Conservation (phyloP, 2,888 invertebrate species). For the Keiferia lycopersicella region DNA sequence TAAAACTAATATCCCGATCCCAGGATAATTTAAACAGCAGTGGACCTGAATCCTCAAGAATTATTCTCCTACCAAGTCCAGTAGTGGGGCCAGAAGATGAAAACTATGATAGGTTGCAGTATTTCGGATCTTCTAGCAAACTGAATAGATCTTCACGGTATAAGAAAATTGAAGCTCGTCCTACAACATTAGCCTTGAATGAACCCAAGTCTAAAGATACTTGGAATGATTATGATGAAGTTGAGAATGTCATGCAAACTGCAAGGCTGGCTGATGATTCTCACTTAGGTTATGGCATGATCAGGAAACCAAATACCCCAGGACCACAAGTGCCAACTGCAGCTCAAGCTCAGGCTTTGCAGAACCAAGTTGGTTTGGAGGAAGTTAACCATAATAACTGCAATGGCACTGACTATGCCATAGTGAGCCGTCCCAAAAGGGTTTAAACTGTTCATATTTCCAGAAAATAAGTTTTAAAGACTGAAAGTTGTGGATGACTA, state of each 20-base stretch:
- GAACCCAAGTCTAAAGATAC: constrained; percentile 74
- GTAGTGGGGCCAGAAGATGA: constrained; percentile 77
- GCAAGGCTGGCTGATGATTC: constrained; percentile 90
- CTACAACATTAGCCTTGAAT: constrained; percentile 74
- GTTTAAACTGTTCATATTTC: constrained; percentile 75
- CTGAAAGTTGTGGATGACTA: constrained; percentile 49
- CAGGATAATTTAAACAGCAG: constrained; percentile 72
- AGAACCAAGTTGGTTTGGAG: constrained; percentile 69
- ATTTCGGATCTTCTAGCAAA: constrained; percentile 89
- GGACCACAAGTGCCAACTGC: constrained; percentile 78
- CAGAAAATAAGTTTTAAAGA: constrained; percentile 45
- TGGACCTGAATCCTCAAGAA: constrained; percentile 77
- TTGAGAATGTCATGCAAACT: constrained; percentile 85
- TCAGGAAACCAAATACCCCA: constrained; percentile 84
- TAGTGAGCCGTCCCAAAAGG: constrained; percentile 92
- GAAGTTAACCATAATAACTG: constrained; percentile 85
- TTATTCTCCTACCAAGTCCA: constrained; percentile 78
- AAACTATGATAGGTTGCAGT: constrained; percentile 90
- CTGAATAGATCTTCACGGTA: constrained; percentile 83
- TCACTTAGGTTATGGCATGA: constrained; percentile 89
- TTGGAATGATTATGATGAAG: constrained; percentile 90
- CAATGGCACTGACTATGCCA: constrained; percentile 90
- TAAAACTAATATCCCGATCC: constrained; percentile 77
- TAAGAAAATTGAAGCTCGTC: constrained; percentile 85
- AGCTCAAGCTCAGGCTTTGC: constrained; percentile 73